These are phyloP conservation scores for Ormyrus pomaceus DNA, from an alignment of 2,888 invertebrate genomes.

Conservation along the genomic window DNA sequence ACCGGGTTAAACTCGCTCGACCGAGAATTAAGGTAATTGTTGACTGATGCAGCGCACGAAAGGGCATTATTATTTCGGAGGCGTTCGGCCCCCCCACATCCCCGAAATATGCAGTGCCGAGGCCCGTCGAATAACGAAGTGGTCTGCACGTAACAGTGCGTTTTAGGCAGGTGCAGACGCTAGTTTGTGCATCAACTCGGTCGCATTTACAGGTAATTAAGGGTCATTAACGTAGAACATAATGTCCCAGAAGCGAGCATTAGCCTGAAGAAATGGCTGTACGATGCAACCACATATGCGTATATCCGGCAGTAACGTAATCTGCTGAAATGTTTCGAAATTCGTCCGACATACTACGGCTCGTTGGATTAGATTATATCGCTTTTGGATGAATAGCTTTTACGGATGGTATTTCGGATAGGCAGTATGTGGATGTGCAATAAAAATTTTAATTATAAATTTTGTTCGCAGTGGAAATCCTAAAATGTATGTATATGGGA, in stretches of 20 bases:
- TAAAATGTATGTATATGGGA: too few relatives aligned
- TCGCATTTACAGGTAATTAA: constrained; percentile 46
- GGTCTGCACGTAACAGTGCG: neutral
- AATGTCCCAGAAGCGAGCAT: constrained; percentile 19
- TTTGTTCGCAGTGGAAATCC: too few relatives aligned
- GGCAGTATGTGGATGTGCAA: too few relatives aligned
- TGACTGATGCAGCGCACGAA: too few relatives aligned
- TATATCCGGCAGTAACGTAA: neutral
- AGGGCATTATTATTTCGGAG: too few relatives aligned
- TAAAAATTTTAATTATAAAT: too few relatives aligned
- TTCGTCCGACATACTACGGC: neutral
- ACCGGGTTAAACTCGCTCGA: too few relatives aligned
- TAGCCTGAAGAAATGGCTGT: constrained; percentile 12
- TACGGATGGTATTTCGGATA: too few relatives aligned
- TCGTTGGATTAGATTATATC: too few relatives aligned
- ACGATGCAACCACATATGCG: neutral
- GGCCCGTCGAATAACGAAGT: constrained; percentile 10
- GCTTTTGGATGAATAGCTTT: too few relatives aligned
- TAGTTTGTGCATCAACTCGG: constrained; percentile 11
- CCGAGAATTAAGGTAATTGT: too few relatives aligned
- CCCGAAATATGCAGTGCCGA: constrained; percentile 2
- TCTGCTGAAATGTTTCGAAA: neutral
- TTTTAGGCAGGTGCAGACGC: neutral
- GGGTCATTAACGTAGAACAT: constrained; percentile 24
- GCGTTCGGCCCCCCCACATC: too few relatives aligned